Conservation (phyloP, 2,888 invertebrate genomes). For the Cremastobaeus sp. region DNA sequence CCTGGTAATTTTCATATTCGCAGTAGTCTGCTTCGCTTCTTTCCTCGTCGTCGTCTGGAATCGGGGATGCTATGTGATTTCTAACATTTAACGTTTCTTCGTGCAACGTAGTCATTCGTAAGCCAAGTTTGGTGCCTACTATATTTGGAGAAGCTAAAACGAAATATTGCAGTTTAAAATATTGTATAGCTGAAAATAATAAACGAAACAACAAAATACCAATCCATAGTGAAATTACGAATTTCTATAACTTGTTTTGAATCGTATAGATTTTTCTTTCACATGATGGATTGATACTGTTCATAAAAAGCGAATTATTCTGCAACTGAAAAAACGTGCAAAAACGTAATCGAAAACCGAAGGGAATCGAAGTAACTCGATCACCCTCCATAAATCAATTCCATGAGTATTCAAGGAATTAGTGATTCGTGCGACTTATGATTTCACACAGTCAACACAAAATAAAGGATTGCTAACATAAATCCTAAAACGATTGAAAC, state of each 20-base stretch:
- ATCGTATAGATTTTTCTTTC: too few species aligned
- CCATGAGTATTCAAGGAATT: too few species aligned
- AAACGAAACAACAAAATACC: neutral
- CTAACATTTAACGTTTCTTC: conserved; percentile 83
- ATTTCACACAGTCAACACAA: too few species aligned
- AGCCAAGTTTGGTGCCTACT: conserved; percentile 86
- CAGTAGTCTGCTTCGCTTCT: conserved; percentile 75
- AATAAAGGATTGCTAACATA: too few species aligned
- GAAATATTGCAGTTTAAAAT: conserved; percentile 60
- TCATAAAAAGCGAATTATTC: conserved; percentile 33
- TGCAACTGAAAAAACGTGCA: conserved; percentile 58
- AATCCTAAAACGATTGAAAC: too few species aligned
- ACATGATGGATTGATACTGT: conserved; percentile 14
- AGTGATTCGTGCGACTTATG: too few species aligned
- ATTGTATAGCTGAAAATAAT: neutral
- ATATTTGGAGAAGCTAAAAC: conserved; percentile 90
- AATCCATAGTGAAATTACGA: conserved; percentile 3
- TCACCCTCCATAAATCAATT: too few species aligned
- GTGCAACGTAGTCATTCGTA: conserved; percentile 94
- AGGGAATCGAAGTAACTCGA: conserved; percentile 27
- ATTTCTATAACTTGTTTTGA: too few species aligned
- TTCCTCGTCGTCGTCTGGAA: conserved; percentile 73
- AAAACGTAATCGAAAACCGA: too few species aligned
- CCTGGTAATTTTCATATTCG: conserved; percentile 75
- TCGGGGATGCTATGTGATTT: conserved; percentile 71